Evolutionary conservation across 2,113 vertebrate species (phyloP).

Genomic region (Halichoerus grypus): DNA sequence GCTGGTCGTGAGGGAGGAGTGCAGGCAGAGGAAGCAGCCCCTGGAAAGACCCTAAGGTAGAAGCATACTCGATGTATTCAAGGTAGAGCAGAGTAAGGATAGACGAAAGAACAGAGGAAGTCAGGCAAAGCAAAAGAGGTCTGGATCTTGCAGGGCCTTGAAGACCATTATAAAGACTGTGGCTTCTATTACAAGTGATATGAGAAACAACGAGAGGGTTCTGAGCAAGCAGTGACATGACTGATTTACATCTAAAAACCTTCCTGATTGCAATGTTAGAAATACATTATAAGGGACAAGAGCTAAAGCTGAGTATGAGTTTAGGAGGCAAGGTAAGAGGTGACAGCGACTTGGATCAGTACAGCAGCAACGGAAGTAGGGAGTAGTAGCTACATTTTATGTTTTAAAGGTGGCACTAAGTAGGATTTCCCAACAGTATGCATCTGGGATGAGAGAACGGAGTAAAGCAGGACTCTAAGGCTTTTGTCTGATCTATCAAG

Average conservation of each 20-base stretch:
- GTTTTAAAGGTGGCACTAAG: neutral
- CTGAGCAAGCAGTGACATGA: neutral
- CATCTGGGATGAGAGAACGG: neutral
- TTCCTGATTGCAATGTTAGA: neutral
- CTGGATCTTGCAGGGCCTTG: neutral
- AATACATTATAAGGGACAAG: neutral
- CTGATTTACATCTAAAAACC: neutral
- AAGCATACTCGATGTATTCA: neutral
- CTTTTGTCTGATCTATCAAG: neutral
- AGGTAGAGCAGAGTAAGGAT: neutral
- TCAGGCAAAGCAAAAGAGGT: neutral
- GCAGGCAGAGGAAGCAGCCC: neutral
- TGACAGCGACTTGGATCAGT: neutral
- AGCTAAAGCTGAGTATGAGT: neutral
- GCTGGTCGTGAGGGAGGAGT: neutral
- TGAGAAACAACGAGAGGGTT: neutral
- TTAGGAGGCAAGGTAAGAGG: neutral
- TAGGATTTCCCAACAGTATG: neutral
- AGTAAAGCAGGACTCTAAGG: neutral
- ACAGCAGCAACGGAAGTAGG: neutral
- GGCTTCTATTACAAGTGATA: neutral
- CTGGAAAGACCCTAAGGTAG: neutral
- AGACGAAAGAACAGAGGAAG: neutral
- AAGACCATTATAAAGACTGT: slow-evolving; percentile 1
- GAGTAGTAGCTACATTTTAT: neutral